These are phyloP conservation scores for Pachydiplax longipennis DNA, from an alignment of 2,888 invertebrate genomes.

Conservation along the genomic window DNA sequence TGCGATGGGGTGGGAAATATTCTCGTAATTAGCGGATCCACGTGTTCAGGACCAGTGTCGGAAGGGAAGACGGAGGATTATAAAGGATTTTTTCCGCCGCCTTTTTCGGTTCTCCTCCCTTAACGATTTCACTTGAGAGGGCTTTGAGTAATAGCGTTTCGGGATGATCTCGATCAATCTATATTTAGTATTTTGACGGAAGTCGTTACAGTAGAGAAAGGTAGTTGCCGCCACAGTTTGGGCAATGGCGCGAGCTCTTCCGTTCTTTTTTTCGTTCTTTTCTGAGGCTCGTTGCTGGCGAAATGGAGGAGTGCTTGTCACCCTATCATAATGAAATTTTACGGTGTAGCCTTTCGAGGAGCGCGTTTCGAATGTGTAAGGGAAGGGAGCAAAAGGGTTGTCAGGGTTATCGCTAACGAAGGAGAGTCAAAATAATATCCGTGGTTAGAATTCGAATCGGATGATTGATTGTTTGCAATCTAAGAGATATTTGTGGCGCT, in stretches of 20 bases:
- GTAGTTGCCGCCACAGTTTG: background rate
- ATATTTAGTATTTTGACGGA: slow-evolving; percentile 29
- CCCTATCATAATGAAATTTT: background rate
- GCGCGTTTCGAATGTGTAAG: background rate
- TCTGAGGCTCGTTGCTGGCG: background rate
- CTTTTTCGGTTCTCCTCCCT: background rate
- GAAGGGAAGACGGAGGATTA: background rate
- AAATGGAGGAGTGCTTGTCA: background rate
- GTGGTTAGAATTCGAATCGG: background rate
- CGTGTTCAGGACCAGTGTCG: background rate
- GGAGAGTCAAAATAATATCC: background rate
- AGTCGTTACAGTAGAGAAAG: background rate
- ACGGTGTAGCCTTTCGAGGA: background rate
- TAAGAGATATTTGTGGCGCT: background rate
- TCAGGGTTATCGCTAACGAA: background rate
- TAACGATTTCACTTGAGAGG: background rate
- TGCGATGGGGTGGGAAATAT: background rate
- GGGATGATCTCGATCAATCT: slow-evolving; percentile 21
- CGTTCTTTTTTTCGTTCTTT: background rate
- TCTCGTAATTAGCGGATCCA: slow-evolving; percentile 14
- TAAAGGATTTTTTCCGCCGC: background rate
- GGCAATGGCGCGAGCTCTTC: background rate
- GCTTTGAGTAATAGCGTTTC: background rate
- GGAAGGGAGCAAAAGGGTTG: background rate
- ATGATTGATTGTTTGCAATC: background rate